phyloP scores from a whole-genome alignment of 1,140 invertebrate species.

The Drosophila quadrilineata region DNA sequence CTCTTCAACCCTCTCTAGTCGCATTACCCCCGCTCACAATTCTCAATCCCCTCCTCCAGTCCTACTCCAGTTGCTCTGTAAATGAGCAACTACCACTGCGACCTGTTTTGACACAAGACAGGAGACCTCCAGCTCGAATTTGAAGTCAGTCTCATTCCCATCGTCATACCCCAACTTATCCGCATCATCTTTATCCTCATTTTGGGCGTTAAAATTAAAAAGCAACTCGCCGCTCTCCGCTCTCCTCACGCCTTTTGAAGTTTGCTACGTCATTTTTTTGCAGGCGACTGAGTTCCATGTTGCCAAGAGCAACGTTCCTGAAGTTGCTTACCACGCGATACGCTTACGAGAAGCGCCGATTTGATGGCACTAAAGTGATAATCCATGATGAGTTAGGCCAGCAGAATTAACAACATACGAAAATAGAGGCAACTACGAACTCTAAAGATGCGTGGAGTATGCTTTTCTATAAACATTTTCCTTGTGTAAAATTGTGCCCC shows the following conservation, averaged over 20 bases:
- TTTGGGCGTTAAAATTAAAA: constrained; percentile 55
- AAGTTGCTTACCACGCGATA: constrained; percentile 7
- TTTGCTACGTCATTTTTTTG: constrained; percentile 31
- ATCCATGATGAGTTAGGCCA: too few species aligned
- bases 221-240: constrained; percentile 15
- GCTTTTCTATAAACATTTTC: too few species aligned
- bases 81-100: constrained; percentile 54
- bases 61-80: constrained; percentile 16
- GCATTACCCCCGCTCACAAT: too few species aligned
- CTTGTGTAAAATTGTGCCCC: too few species aligned
- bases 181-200: constrained; percentile 3
- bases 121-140: neutral
- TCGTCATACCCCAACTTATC: neutral
- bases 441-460: too few species aligned
- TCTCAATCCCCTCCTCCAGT: too few species aligned
- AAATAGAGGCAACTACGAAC: too few species aligned
- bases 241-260: constrained; percentile 44
- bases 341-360: neutral
- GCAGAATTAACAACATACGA: too few species aligned
- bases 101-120: constrained; percentile 61
- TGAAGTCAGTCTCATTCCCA: neutral
- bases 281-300: too few species aligned
- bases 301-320: constrained; percentile 6
- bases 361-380: too few species aligned
- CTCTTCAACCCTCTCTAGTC: neutral